A percentile compares a stretch with the other conserved stretches of the same genome.
Conservation (phyloP, 1,140 invertebrate species). For the Trachelipus rathkii region DNA sequence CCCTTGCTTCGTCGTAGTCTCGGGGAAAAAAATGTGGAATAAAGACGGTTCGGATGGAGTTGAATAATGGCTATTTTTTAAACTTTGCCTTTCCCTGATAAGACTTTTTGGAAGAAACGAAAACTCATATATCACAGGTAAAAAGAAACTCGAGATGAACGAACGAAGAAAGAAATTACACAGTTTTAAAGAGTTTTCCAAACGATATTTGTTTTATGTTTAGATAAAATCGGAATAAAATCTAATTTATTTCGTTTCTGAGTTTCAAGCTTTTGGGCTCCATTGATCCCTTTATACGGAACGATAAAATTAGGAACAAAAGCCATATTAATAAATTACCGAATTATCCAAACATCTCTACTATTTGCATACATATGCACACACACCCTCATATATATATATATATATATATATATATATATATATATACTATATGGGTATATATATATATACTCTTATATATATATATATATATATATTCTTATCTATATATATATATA, state of each 20-base stretch:
- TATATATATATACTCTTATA: no score
- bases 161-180: neutral
- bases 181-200: neutral
- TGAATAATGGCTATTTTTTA: slow-evolving; percentile 6
- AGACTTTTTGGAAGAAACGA: neutral
- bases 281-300: no score
- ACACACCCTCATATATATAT: no score
- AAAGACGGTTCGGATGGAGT: neutral
- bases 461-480: no score
- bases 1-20: neutral
- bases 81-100: neutral
- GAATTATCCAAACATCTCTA: no score
- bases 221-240: neutral
- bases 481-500: no score
- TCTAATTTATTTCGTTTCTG: neutral
- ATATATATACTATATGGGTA: no score
- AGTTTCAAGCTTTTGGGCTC: no score
- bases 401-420: no score
- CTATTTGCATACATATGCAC: no score
- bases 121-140: slow-evolving; percentile 13
- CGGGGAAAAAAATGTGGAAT: neutral
- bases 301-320: no score
- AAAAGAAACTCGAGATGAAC: neutral
- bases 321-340: no score
- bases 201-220: neutral